phyloP scores from a whole-genome alignment of 2,888 invertebrate genomes.

The Mycogona germanica region DNA sequence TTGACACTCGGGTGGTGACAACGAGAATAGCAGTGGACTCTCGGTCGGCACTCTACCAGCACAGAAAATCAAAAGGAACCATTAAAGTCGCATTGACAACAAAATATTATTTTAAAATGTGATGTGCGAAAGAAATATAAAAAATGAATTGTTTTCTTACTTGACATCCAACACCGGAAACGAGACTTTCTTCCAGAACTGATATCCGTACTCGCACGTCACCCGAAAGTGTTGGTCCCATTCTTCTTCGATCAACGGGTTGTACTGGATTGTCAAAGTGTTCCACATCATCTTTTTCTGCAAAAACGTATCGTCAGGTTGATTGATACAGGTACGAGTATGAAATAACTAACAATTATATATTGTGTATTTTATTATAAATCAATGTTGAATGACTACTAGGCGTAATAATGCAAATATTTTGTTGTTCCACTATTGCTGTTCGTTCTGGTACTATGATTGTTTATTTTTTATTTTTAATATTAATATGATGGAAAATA shows the following conservation, averaged over 20 bases:
- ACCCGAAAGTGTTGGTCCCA: conserved; percentile 92
- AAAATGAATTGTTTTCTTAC: conserved; percentile 30
- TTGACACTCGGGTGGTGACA: conserved; percentile 87
- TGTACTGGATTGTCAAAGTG: conserved; percentile 88
- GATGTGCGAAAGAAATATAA: too few species aligned
- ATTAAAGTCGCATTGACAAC: conserved; percentile 1
- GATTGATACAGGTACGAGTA: conserved; percentile 24
- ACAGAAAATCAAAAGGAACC: conserved; percentile 1
- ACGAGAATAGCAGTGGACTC: conserved; percentile 83
- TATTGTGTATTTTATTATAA: too few species aligned
- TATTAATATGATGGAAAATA: too few species aligned
- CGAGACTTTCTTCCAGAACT: conserved; percentile 93
- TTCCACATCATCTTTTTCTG: conserved; percentile 96
- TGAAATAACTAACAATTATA: conserved; percentile 1
- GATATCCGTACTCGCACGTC: conserved; percentile 90
- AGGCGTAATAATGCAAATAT: too few species aligned
- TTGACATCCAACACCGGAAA: conserved; percentile 90
- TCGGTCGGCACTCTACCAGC: conserved; percentile 73
- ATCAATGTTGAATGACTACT: too few species aligned
- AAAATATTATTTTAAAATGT: not conserved
- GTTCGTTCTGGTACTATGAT: too few species aligned
- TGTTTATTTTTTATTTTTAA: too few species aligned
- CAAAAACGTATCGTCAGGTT: too few species aligned
- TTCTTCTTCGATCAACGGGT: conserved; percentile 83
- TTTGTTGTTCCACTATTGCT: too few species aligned